A percentile compares a stretch with the other conserved stretches of the same genome.
These are phyloP conservation scores for Ondatra zibethicus DNA, from an alignment of 2,113 vertebrate species.

Conservation along the genomic window DNA sequence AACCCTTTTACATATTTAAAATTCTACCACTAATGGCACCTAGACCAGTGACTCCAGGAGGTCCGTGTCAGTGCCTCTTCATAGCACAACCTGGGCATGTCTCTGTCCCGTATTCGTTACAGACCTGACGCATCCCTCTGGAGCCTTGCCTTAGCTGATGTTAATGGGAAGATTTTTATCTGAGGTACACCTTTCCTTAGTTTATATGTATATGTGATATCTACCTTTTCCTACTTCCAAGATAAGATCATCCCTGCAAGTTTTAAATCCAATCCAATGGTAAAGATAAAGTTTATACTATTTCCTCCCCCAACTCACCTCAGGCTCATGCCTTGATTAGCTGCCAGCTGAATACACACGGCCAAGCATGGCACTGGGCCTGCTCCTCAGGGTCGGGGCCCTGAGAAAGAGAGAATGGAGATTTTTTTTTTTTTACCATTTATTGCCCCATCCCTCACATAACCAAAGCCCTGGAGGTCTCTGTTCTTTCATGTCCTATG, in stretches of 20 bases:
- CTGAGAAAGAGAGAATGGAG: background rate
- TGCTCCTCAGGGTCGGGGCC: accelerated
- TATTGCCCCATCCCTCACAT: background rate
- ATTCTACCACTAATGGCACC: background rate
- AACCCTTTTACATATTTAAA: background rate
- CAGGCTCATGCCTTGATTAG: background rate
- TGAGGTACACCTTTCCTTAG: slow-evolving; percentile 59
- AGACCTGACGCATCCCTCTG: slow-evolving; percentile 41
- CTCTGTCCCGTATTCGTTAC: background rate
- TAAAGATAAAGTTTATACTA: slow-evolving; percentile 11
- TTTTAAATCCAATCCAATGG: slow-evolving; percentile 41
- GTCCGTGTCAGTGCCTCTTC: background rate
- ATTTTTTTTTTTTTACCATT: background rate
- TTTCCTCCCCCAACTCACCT: background rate
- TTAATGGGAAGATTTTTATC: slow-evolving; percentile 62
- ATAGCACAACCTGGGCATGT: background rate
- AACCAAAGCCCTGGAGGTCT: background rate
- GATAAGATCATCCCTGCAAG: slow-evolving; percentile 47
- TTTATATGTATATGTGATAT: slow-evolving; percentile 63
- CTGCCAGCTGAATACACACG: background rate
- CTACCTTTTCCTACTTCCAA: slow-evolving; percentile 45
- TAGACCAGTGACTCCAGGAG: background rate
- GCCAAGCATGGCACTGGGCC: background rate
- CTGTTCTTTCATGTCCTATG: background rate
- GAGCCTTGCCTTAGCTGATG: background rate